Evolutionary conservation across 1,140 invertebrate genomes (phyloP), one percentile per base, ranked within the genome.

Genomic region (Drosophila sturtevanti): DNA sequence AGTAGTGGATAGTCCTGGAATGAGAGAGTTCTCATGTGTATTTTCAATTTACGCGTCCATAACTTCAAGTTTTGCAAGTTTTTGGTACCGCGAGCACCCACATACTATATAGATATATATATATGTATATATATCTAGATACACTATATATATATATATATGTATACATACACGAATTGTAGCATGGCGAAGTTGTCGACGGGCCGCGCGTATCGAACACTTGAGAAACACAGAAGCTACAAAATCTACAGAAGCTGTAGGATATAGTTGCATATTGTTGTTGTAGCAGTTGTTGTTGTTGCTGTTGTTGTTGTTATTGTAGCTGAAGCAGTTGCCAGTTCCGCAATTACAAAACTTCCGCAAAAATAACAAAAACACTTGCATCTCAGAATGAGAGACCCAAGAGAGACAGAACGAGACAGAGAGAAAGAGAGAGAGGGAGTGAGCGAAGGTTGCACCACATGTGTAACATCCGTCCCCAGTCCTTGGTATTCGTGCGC

Each of bases 21-120:
- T 55, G 16, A 22, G 41, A 11, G 59, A 61, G 72, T 48, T 74
- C 84, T 86, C 82, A 82, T 87, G 84, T 87, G 82, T 89, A 89
- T 87, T 87, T 87, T 87, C 84, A 87, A 87, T 87, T 87, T 87
- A 87, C 84, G 84, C 85, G 84, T 89, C 84, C 84, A 89, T 87
- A 89, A 87, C 84, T 87, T 89, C 68, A 89, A 87, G 79, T 87
- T 87, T 73, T 82, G 79, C 76, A 89, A 87, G 79, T 87, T 87
- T 48, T 87, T 70, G 68, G 66, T 79, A 74, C 62, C 70, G 59
- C 59, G 51, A 31, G 22, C 63, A 14, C 14, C 4, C 67, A 1
- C 35, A 31, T 12, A 31, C 44, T 22, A 27, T 22, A 38, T 58
- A 21, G 58, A 55, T 51, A 27, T 24, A 59, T 1, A 35, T 12